These are phyloP conservation scores for Pachypsylla venusta DNA, from an alignment of 1,140 invertebrate species.

Conservation along the genomic window DNA sequence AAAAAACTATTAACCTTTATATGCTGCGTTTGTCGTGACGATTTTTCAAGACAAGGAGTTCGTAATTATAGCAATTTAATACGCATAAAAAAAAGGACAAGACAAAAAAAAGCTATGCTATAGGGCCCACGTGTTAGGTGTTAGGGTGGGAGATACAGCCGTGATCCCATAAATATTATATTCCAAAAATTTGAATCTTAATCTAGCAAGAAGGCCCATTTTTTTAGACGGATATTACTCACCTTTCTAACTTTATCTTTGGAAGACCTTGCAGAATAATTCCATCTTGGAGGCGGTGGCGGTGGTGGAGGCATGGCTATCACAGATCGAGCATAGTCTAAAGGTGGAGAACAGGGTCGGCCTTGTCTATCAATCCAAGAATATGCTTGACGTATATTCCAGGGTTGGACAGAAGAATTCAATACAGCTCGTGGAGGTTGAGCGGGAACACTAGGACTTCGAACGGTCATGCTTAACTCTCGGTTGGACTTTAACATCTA, in stretches of 20 bases:
- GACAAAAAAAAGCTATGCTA: too few relatives aligned
- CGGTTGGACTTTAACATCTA: slow-evolving; percentile 79
- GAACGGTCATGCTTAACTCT: slow-evolving; percentile 72
- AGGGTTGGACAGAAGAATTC: slow-evolving; percentile 35
- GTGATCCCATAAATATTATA: too few relatives aligned
- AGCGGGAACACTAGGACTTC: slow-evolving; percentile 38
- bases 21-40: too few relatives aligned
- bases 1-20: too few relatives aligned
- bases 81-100: too few relatives aligned
- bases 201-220: too few relatives aligned
- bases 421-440: slow-evolving; percentile 32
- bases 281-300: slow-evolving; percentile 31
- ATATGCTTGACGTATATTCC: slow-evolving; percentile 58
- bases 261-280: slow-evolving; percentile 27
- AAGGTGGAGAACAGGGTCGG: slow-evolving; percentile 67
- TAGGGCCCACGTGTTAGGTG: too few relatives aligned
- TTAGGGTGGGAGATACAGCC: too few relatives aligned
- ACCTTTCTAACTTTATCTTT: slow-evolving; percentile 31
- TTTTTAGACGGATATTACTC: too few relatives aligned
- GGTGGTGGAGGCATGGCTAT: slow-evolving; percentile 29
- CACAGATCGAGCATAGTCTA: slow-evolving; percentile 35
- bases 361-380: slow-evolving; percentile 85
- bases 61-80: too few relatives aligned
- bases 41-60: too few relatives aligned
- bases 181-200: too few relatives aligned